These are phyloP conservation scores for Girardinichthys multiradiatus DNA, from an alignment of 2,113 vertebrate genomes.

Conservation along the genomic window DNA sequence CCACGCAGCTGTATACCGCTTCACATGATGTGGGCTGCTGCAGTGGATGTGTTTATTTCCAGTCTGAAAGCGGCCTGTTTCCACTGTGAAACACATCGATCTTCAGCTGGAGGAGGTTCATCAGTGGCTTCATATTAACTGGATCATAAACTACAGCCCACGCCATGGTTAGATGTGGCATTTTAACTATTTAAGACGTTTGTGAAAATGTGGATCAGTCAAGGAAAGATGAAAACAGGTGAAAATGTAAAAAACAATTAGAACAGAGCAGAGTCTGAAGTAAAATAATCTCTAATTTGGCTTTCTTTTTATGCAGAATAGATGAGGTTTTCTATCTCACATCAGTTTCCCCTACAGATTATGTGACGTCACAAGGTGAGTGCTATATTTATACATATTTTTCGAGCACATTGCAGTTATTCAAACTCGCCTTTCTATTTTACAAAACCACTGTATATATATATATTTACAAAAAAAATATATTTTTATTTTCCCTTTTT, in stretches of 20 bases:
- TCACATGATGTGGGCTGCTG: conserved; percentile 51
- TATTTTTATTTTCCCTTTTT: no score
- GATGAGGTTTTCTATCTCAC: background rate
- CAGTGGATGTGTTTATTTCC: conserved; percentile 48
- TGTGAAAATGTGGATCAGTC: no score
- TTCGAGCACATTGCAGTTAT: conserved; percentile 14
- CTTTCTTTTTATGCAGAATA: background rate
- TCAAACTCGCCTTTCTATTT: background rate
- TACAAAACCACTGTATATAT: no score
- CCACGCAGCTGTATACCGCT: no score
- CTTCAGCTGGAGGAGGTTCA: conserved; percentile 13
- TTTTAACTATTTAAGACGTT: no score
- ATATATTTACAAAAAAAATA: no score
- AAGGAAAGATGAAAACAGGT: no score
- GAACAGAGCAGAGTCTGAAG: background rate
- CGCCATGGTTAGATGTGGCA: background rate
- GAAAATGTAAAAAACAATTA: no score
- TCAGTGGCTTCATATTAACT: background rate
- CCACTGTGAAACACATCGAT: conserved; percentile 26
- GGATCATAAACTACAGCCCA: background rate
- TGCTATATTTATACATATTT: background rate
- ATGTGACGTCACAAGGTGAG: background rate
- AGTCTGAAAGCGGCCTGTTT: conserved; percentile 21
- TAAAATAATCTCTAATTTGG: background rate
- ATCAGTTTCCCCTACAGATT: background rate